These are phyloP conservation scores for Acanthaster planci DNA, from an alignment of 35 echinoderm and acorn worm genomes.

Conservation along the genomic window DNA sequence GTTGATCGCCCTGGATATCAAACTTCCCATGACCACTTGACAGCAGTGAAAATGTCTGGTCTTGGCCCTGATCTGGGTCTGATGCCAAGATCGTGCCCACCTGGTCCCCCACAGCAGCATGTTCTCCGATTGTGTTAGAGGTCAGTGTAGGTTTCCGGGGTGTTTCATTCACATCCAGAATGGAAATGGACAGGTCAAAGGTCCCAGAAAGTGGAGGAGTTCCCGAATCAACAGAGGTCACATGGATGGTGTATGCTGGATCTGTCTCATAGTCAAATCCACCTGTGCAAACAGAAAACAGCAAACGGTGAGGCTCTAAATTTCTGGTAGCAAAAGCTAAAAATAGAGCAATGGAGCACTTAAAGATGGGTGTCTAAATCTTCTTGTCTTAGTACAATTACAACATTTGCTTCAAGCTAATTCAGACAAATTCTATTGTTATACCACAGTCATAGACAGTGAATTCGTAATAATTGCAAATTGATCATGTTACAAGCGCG, in stretches of 20 bases:
- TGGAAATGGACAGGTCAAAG: not conserved
- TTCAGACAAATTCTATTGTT: too few species aligned
- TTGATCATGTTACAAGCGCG: too few species aligned
- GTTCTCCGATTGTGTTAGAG: conserved; percentile 36
- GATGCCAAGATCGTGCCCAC: conserved; percentile 14
- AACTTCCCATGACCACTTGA: conserved; percentile 24
- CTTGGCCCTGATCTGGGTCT: conserved; percentile 39
- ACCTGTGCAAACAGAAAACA: conserved; percentile 14
- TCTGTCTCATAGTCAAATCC: conserved; percentile 35
- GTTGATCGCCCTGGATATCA: not conserved
- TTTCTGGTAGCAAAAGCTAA: not conserved
- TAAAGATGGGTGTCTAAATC: too few species aligned
- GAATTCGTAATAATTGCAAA: too few species aligned
- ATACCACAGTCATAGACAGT: too few species aligned
- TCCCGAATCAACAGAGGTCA: conserved; percentile 41
- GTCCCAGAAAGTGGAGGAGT: conserved; percentile 27
- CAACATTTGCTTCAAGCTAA: too few species aligned
- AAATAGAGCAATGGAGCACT: not conserved
- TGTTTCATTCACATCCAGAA: conserved; percentile 53
- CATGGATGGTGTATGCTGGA: conserved; percentile 17
- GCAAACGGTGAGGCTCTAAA: not conserved
- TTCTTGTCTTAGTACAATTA: too few species aligned
- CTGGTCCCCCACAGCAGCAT: not conserved
- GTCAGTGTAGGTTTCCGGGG: conserved; percentile 10
- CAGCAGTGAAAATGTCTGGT: conserved; percentile 35